Conservation (phyloP, 2,797 vertebrate genomes). For the Aeoliscus strigatus region DNA sequence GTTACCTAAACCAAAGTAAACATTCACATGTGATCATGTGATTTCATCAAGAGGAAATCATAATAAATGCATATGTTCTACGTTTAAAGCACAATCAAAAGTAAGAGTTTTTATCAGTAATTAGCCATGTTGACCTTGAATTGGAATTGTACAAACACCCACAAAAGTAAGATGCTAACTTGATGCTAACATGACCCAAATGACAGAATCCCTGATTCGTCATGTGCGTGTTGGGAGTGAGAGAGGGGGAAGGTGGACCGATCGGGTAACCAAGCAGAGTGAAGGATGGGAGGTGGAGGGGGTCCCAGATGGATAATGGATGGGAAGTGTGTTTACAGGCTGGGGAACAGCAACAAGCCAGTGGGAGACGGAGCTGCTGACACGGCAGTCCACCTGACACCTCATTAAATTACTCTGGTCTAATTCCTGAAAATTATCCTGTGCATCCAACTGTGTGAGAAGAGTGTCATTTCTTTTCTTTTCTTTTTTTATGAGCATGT, state of each 20-base stretch:
- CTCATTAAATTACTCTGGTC: slow-evolving; percentile 14
- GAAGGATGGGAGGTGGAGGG: slow-evolving; percentile 33
- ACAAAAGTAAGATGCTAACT: no score
- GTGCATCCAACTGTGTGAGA: slow-evolving; percentile 1
- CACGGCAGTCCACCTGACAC: slow-evolving; percentile 44
- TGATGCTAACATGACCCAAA: background rate
- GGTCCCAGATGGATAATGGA: slow-evolving; percentile 79
- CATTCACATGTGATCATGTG: no score
- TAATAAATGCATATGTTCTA: no score
- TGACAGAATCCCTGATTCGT: background rate
- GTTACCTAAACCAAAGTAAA: no score
- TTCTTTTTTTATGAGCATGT: no score
- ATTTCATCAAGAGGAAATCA: no score
- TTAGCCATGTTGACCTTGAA: background rate
- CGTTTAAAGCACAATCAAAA: no score
- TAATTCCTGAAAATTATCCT: slow-evolving; percentile 11
- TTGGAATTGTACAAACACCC: background rate
- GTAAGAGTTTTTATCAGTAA: no score
- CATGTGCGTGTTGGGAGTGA: background rate
- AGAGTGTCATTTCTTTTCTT: no score
- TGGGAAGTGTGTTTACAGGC: slow-evolving; percentile 61
- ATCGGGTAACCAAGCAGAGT: slow-evolving; percentile 10
- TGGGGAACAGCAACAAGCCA: slow-evolving; percentile 29
- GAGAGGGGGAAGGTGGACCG: background rate
- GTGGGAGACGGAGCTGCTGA: slow-evolving; percentile 20